phyloP scores from a whole-genome alignment of 2,113 vertebrate species.

The Lagopus muta region DNA sequence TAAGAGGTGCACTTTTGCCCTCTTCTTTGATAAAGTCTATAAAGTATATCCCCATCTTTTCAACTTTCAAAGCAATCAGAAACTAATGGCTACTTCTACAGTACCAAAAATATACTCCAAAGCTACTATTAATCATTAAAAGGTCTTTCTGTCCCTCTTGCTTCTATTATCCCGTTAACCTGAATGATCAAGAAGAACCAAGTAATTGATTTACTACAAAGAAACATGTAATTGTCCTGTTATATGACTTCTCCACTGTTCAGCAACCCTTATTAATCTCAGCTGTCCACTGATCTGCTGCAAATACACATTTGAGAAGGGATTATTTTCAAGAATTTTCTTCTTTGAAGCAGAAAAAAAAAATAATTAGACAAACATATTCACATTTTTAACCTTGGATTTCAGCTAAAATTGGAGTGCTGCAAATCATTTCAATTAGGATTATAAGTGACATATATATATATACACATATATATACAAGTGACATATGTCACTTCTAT shows the following conservation, averaged over 20 bases:
- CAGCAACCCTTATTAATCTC: constrained; percentile 18
- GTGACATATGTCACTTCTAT: neutral
- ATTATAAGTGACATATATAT: neutral
- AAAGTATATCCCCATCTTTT: constrained; percentile 27
- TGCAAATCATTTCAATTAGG: neutral
- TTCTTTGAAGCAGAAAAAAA: neutral
- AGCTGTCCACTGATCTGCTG: constrained; percentile 2
- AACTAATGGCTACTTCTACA: constrained; percentile 18
- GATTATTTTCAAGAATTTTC: neutral
- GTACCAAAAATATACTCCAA: constrained; percentile 35
- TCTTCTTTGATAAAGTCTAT: constrained; percentile 2
- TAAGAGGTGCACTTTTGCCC: neutral
- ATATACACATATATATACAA: too few species aligned
- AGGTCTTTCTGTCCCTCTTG: constrained; percentile 15
- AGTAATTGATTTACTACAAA: constrained; percentile 51
- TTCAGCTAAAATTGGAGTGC: neutral
- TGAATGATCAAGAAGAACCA: constrained; percentile 39
- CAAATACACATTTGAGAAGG: neutral
- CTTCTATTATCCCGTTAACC: constrained; percentile 43
- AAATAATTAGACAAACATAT: neutral
- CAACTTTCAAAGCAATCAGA: constrained; percentile 35
- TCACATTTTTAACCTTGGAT: neutral
- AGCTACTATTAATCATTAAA: constrained; percentile 38
- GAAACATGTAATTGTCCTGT: constrained; percentile 29
- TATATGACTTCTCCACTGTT: constrained; percentile 8